A percentile compares a stretch with the other conserved stretches of the same genome.
These are phyloP conservation scores for Sarcophilus harrisii DNA, from an alignment of 2,797 vertebrate genomes.

Conservation along the genomic window DNA sequence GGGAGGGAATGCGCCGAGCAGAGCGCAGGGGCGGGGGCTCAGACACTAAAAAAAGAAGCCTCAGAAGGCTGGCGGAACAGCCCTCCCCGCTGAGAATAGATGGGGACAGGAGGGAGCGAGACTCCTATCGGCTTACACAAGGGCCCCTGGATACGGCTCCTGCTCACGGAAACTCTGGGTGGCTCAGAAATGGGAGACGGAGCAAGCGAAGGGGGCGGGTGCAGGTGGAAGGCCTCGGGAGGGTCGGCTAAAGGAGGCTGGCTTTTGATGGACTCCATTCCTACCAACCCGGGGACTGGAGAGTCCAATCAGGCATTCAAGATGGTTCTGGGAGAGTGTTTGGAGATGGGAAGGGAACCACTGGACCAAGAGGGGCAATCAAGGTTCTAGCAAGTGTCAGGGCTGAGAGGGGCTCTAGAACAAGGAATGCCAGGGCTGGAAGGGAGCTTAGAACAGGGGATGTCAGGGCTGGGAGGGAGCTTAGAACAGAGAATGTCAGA, in stretches of 20 bases:
- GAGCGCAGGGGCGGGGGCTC: neutral
- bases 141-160: neutral
- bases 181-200: neutral
- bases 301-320: neutral
- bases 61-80: neutral
- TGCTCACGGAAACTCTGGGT: neutral
- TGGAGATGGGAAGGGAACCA: neutral
- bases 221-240: neutral
- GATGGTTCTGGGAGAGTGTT: neutral
- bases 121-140: neutral
- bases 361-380: neutral
- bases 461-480: no score
- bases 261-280: neutral
- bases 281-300: neutral
- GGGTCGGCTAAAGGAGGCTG: neutral
- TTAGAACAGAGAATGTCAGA: neutral
- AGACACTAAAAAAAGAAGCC: neutral
- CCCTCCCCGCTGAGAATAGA: neutral
- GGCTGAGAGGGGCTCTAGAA: neutral
- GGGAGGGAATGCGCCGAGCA: neutral
- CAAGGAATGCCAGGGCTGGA: no score
- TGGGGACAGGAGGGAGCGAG: neutral
- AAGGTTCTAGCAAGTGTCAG: neutral
- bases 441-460: no score
- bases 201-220: neutral